Evolutionary conservation across 1,140 invertebrate species (phyloP).

Genomic region (Rhizoglyphus robini): DNA sequence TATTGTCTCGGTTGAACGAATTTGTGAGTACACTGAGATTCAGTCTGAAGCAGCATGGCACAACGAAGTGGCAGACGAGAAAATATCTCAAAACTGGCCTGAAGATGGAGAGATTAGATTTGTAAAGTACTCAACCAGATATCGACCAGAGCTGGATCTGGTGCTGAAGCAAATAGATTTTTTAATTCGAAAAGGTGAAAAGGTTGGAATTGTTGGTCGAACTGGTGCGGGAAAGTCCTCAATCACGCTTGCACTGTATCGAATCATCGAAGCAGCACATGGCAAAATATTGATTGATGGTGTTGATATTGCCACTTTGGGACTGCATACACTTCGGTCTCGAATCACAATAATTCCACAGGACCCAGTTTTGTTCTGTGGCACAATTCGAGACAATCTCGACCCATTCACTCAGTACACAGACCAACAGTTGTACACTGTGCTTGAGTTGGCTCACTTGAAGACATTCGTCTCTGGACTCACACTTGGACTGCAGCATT

Average conservation of each 20-base stretch:
- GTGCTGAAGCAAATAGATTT: conserved; percentile 31
- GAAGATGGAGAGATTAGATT: conserved; percentile 55
- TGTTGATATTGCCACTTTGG: conserved; percentile 35
- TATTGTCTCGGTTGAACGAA: conserved; percentile 47
- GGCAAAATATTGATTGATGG: conserved; percentile 40
- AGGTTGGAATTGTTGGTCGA: conserved; percentile 39
- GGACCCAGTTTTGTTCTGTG: conserved; percentile 71
- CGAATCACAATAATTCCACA: conserved; percentile 41
- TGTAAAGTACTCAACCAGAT: conserved; percentile 50
- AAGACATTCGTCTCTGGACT: conserved; percentile 58
- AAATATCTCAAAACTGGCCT: conserved; percentile 49
- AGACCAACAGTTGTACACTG: conserved; percentile 65
- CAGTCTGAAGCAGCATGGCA: conserved; percentile 23
- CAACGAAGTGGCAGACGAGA: conserved; percentile 26
- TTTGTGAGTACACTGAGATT: conserved; percentile 42
- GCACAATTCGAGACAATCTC: conserved; percentile 45
- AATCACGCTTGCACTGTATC: conserved; percentile 39
- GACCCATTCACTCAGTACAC: conserved; percentile 41
- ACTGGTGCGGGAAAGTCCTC: conserved; percentile 44
- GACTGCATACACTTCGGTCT: conserved; percentile 39
- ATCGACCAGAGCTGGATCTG: conserved; percentile 33
- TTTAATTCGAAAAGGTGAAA: conserved; percentile 30
- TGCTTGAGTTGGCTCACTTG: conserved; percentile 58
- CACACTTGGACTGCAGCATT: conserved; percentile 26
- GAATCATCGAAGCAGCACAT: conserved; percentile 38